Percentiles rank a stretch among this genome's conserved stretches.
Conservation (phyloP, 1,140 invertebrate genomes). For the Thaumatotibia leucotreta region DNA sequence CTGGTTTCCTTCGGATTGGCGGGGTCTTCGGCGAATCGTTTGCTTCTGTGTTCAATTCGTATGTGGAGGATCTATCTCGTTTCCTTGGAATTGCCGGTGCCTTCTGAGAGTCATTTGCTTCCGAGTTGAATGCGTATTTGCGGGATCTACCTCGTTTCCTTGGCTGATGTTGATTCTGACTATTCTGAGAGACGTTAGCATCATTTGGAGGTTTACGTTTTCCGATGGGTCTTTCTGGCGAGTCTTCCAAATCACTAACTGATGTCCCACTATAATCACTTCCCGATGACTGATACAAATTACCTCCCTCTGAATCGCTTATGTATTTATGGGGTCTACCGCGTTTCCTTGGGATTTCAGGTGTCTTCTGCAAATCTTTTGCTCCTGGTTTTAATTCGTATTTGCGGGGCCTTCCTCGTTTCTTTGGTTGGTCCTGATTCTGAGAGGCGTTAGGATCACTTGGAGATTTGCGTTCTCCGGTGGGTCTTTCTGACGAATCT, state of each 20-base stretch:
- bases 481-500: not conserved
- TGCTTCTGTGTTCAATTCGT: not conserved
- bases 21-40: not conserved
- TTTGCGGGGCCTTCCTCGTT: not conserved
- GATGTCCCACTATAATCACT: no score
- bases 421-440: not conserved
- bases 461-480: not conserved
- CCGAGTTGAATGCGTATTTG: not conserved
- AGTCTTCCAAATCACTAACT: no score
- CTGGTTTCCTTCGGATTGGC: not conserved
- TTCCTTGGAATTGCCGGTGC: not conserved
- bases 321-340: not conserved
- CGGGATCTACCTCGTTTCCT: not conserved
- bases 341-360: not conserved
- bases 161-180: not conserved
- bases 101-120: not conserved
- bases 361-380: no score
- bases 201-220: no score
- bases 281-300: no score
- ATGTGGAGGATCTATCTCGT: not conserved
- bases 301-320: no score
- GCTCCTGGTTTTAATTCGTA: not conserved
- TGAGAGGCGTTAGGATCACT: not conserved
- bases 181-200: no score
- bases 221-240: not conserved